Evolutionary conservation across 2,888 invertebrate species (phyloP), one percentile per base, ranked within the genome.

Genomic region (Athalia cordata): DNA sequence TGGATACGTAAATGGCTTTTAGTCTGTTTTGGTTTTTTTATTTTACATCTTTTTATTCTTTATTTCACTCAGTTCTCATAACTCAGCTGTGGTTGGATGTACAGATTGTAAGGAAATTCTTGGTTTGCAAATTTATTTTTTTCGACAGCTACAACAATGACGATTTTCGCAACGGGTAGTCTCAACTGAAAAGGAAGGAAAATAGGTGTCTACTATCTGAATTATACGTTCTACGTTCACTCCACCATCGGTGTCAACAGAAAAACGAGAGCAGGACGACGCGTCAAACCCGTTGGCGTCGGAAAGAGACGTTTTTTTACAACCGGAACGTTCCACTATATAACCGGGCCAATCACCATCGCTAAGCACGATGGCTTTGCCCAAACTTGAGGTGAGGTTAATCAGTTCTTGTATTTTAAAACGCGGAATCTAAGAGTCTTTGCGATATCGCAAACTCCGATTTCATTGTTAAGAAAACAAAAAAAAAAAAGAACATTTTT

Each of bases 311-410:
- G 59, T 15, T 29, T 68, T 50, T 47, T 59, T 55, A n/a, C 55
- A 9, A 55, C 55, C 55, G 55, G 29, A 68, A 15, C 72, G 29
- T 5, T 57, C 13, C 29, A 67, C 65, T 15, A 77, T 76, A 79
- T 79, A 79, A 80, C 68, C 66, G 81, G 81, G 79, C 81, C 81
- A 80, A 79, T 79, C 77, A 78, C 77, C 79, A 82, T 80, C 81
- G 76, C 67, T 80, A 80, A 79, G 79, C 83, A 84, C 83, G 81
- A 84, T 84, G 83, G 83, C 80, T 81, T 79, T 74, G 81, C 77
- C 74, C 78, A 79, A 67, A 65, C 64, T 77, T 80, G 78, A 81
- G 83, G 83, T 84, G 77, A 82, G 83, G n/a, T 8, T 9, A 50
- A 75, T 62, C 3, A 49, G 29, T 49, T 29, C 3, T 15, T 29